phyloP scores from a whole-genome alignment of 2,797 vertebrate genomes.

The Hydrocynus forskahlii region DNA sequence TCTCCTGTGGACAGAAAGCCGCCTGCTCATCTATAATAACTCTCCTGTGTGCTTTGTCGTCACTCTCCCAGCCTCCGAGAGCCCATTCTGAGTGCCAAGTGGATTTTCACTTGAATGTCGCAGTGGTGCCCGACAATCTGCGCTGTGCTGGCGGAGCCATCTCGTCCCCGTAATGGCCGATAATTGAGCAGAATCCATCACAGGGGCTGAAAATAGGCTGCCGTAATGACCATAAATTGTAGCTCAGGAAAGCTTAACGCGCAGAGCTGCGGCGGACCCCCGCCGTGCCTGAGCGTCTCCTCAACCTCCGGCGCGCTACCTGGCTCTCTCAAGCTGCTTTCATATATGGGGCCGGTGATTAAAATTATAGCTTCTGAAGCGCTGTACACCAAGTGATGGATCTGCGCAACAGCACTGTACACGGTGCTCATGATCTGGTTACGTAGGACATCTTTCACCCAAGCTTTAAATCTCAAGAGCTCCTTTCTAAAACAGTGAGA shows the following conservation, averaged over 20 bases:
- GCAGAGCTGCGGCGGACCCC: slow-evolving; percentile 67
- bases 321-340: slow-evolving; percentile 75
- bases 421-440: slow-evolving; percentile 4
- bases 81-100: slow-evolving; percentile 62
- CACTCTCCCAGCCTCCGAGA: slow-evolving; percentile 51
- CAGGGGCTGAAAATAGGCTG: slow-evolving; percentile 82
- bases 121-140: slow-evolving; percentile 78
- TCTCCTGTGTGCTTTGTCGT: slow-evolving; percentile 41
- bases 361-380: slow-evolving; percentile 91
- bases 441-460: slow-evolving; percentile 29
- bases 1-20: neutral
- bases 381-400: neutral
- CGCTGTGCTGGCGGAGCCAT: slow-evolving; percentile 78
- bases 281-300: slow-evolving; percentile 72
- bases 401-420: slow-evolving; percentile 22
- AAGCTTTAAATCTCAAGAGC: neutral
- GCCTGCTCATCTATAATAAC: slow-evolving; percentile 40
- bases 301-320: slow-evolving; percentile 66
- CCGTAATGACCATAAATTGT: slow-evolving; percentile 84
- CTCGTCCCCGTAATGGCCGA: slow-evolving; percentile 66
- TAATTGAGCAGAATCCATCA: slow-evolving; percentile 87
- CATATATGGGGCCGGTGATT: slow-evolving; percentile 51
- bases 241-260: slow-evolving; percentile 76
- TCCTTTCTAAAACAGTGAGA: slow-evolving; percentile 2
- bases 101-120: slow-evolving; percentile 74